phyloP scores from a whole-genome alignment of 64 coral and sea anemone genomes.

The Astreopora myriophthalma region DNA sequence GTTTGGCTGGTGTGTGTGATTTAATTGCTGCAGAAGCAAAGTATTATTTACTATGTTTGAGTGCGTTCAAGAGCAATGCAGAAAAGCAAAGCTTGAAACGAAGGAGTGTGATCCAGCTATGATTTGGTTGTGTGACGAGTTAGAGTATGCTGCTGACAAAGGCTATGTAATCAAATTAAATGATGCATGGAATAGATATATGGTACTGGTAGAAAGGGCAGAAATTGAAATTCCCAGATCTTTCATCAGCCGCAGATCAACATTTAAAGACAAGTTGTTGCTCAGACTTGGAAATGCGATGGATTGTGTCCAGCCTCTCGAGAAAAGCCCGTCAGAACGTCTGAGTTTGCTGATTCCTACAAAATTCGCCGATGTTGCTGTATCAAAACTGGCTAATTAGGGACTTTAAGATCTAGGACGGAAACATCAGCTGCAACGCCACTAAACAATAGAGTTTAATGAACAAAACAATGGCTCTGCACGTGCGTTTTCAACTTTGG shows the following conservation, averaged over 20 bases:
- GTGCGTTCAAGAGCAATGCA: background rate
- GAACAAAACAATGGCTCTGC: no score
- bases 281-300: background rate
- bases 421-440: no score
- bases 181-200: conserved; percentile 54
- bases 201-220: no score
- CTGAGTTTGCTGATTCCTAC: conserved; percentile 55
- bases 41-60: conserved; percentile 54
- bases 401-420: no score
- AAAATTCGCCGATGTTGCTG: conserved; percentile 48
- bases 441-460: no score
- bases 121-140: conserved; percentile 49
- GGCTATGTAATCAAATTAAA: conserved; percentile 65
- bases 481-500: no score
- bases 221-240: no score
- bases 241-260: no score
- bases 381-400: conserved; percentile 31
- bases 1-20: conserved; percentile 56
- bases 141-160: conserved; percentile 63
- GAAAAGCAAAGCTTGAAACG: no score
- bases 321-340: conserved; percentile 24
- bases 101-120: no score
- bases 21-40: conserved; percentile 60
- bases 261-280: no score
- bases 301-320: conserved; percentile 45